Evolutionary conservation across 1,140 invertebrate species (phyloP), one percentile per base, ranked within the genome.

Genomic region (Sarcophaga bullata): DNA sequence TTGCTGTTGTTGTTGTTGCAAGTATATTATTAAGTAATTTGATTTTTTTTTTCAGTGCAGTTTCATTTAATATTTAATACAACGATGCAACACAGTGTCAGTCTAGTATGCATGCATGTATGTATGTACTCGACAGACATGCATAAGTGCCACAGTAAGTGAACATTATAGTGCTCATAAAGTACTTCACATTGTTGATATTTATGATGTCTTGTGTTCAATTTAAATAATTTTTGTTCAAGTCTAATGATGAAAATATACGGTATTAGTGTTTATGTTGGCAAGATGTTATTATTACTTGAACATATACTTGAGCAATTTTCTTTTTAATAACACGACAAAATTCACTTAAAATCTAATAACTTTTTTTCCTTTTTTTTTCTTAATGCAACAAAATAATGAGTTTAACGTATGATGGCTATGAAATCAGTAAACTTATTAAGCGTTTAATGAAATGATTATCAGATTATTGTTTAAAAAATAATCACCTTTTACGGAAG

Each of bases 11-110:
- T 58, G 15, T 58, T 15, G 54, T 58, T 58, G 54, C 54, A 58
- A 58, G 54, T 58, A 58, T 58, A 58, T 58, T 58, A 58, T 58
- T 58, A 58, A 58, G 54, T 58, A 58, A 58, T 58, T 58, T 58
- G 54, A 58, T 58, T 58, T 58, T 58, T 58, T n/a, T 58, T 58
- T 58, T 58, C n/a, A 15, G 15, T 15, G 54, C n/a, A n/a, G 10
- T 58, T 58, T 58, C 54, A 58, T 58, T 58, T 58, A 58, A 58
- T 58, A 58, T 58, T 58, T 58, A 58, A 58, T 58, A 58, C n/a
- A 15, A 58, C 54, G 54, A 58, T 15, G 54, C n/a, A 37, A 37
- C 25, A 37, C 25, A 37, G 25, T n/a, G n/a, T 37, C 25, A 37
- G 25, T n/a, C n/a, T n/a, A n/a, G n/a, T n/a, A n/a, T 37, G 25